These are phyloP conservation scores for Rhimphoctona megacephalus DNA, from an alignment of 2,888 invertebrate genomes.

Conservation along the genomic window DNA sequence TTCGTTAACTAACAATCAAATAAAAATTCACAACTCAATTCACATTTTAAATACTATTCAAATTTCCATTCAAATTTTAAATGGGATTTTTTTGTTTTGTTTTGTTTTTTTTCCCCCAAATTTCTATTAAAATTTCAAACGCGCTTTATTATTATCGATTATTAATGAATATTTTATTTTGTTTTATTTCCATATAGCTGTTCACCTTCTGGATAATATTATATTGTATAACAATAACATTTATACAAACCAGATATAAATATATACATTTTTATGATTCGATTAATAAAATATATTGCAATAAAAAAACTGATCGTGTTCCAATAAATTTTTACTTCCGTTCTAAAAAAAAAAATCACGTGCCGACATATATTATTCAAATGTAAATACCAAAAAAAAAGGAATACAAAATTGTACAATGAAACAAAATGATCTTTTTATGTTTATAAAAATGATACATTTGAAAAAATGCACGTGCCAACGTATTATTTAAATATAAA, in stretches of 20 bases:
- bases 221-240: slow-evolving; percentile 23
- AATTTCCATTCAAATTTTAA: not conserved
- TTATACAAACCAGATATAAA: slow-evolving; percentile 10
- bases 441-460: too few relatives aligned
- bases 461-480: too few relatives aligned
- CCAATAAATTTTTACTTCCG: not conserved
- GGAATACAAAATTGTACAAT: not conserved
- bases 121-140: not conserved
- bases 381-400: not conserved
- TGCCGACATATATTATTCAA: not conserved
- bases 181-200: not conserved
- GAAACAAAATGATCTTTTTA: too few relatives aligned
- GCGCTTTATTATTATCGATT: not conserved
- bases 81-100: not conserved
- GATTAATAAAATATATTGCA: slow-evolving; percentile 21
- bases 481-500: not conserved
- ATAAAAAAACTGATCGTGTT: not conserved
- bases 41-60: not conserved
- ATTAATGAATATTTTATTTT: not conserved
- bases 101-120: not conserved
- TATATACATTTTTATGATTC: slow-evolving; percentile 12
- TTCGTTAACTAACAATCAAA: not conserved
- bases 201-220: not conserved
- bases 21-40: not conserved
- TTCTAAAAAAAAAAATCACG: not conserved